Evolutionary conservation across 1,140 invertebrate species (phyloP).

Genomic region (Ostrea edulis): DNA sequence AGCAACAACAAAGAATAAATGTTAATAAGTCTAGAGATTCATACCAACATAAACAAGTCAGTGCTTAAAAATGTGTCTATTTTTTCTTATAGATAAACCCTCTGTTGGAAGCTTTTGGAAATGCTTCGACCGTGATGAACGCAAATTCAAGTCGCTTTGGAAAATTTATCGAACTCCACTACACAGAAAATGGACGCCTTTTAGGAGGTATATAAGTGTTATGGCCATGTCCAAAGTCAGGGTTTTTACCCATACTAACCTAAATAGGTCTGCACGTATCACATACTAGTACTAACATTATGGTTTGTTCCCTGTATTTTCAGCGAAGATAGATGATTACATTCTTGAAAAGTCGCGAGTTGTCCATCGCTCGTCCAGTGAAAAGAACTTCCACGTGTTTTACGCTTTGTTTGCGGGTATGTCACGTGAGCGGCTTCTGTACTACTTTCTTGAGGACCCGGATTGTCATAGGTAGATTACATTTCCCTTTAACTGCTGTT

Average conservation of each 20-base stretch:
- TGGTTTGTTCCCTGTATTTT: background rate
- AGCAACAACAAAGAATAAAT: no score
- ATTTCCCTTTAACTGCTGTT: background rate
- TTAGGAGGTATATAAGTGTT: conserved; percentile 83
- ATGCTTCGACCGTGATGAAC: conserved; percentile 89
- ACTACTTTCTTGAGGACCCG: conserved; percentile 70
- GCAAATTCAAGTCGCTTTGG: conserved; percentile 91
- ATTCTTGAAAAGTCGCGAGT: conserved; percentile 96
- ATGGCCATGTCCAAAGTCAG: background rate
- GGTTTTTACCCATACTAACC: background rate
- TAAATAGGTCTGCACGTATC: background rate
- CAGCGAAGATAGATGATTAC: conserved; percentile 72
- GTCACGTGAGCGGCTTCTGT: conserved; percentile 63
- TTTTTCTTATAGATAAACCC: conserved; percentile 83
- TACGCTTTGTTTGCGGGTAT: conserved; percentile 88
- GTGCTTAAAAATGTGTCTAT: no score
- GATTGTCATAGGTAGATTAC: conserved; percentile 66
- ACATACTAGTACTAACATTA: background rate
- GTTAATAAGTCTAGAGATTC: no score
- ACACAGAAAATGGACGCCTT: conserved; percentile 84
- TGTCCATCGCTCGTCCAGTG: conserved; percentile 90
- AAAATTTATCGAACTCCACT: conserved; percentile 89
- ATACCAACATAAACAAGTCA: no score
- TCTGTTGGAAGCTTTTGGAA: conserved; percentile 92
- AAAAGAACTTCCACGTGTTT: conserved; percentile 97